phyloP scores from a whole-genome alignment of 1,140 invertebrate species.

The Xylocopa sonorina region DNA sequence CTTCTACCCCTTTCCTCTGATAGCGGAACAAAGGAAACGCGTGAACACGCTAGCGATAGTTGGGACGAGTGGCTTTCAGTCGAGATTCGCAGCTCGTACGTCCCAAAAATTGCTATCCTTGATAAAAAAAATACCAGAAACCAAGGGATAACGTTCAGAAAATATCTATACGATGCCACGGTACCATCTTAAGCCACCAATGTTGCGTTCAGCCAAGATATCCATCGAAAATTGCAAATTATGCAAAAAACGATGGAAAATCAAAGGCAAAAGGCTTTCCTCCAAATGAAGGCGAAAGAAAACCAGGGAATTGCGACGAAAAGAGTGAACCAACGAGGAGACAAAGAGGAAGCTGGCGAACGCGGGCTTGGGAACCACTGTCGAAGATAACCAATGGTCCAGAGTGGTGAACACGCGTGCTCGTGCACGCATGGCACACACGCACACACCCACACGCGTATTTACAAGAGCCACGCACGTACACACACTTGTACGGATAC shows the following conservation, averaged over 20 bases:
- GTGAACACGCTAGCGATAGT: conserved; percentile 63
- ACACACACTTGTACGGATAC: background rate
- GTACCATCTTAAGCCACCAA: background rate
- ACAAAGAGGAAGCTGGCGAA: background rate
- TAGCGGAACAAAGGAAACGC: conserved; percentile 69
- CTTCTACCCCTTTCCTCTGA: conserved; percentile 63
- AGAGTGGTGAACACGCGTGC: conserved; percentile 44
- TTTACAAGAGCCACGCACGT: too few relatives aligned
- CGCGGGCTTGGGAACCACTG: conserved; percentile 68
- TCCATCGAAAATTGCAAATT: background rate
- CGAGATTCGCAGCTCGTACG: background rate
- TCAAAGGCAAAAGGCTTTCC: too few relatives aligned
- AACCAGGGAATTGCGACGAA: too few relatives aligned
- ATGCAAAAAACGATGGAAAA: background rate
- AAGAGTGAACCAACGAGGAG: background rate
- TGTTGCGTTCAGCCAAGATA: too few relatives aligned
- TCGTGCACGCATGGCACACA: conserved; percentile 5
- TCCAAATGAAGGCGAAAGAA: too few relatives aligned
- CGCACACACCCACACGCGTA: conserved; percentile 29
- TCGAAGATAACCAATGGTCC: conserved; percentile 68
- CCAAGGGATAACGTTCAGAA: background rate
- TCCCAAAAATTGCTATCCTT: too few relatives aligned
- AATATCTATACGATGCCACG: background rate
- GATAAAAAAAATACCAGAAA: too few relatives aligned
- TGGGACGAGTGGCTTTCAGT: conserved; percentile 67